phyloP scores from a whole-genome alignment of 2,888 invertebrate species.

The Gortyna flavago region DNA sequence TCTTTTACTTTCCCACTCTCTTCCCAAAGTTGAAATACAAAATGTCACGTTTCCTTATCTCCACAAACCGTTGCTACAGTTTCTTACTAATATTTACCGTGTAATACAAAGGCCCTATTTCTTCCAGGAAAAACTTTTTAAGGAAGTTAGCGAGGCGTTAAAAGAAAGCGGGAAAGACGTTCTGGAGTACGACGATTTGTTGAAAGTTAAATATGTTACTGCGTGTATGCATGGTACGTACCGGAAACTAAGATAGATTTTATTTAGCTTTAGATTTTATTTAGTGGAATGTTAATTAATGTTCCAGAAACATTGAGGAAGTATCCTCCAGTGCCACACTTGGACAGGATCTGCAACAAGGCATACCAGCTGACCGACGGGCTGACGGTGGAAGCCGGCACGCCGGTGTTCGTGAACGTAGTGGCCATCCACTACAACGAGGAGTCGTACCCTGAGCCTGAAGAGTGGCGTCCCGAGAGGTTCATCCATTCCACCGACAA shows the following conservation, averaged over 20 bases:
- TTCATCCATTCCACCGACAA: constrained; percentile 71
- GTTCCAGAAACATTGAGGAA: constrained; percentile 81
- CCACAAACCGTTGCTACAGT: constrained; percentile 11
- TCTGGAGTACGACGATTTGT: constrained; percentile 80
- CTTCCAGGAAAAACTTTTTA: constrained; percentile 78
- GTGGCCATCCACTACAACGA: constrained; percentile 78
- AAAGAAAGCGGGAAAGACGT: constrained; percentile 74
- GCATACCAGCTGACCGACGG: constrained; percentile 75
- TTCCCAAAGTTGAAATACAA: neutral
- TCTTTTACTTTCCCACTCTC: neutral
- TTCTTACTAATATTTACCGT: constrained; percentile 32
- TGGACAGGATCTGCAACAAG: constrained; percentile 78
- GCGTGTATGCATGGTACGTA: constrained; percentile 78
- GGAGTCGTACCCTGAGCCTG: constrained; percentile 76
- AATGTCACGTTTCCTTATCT: constrained; percentile 6
- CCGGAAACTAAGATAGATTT: neutral
- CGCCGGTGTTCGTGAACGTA: constrained; percentile 80
- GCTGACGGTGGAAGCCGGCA: constrained; percentile 75
- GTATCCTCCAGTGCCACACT: constrained; percentile 74
- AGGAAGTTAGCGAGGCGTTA: constrained; percentile 75
- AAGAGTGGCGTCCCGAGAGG: constrained; percentile 80
- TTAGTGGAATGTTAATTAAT: neutral
- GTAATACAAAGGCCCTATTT: constrained; percentile 34
- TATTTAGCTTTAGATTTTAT: neutral
- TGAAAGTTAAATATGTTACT: constrained; percentile 79